These are phyloP conservation scores for Choloepus didactylus DNA, from an alignment of 2,797 vertebrate genomes.

Conservation along the genomic window DNA sequence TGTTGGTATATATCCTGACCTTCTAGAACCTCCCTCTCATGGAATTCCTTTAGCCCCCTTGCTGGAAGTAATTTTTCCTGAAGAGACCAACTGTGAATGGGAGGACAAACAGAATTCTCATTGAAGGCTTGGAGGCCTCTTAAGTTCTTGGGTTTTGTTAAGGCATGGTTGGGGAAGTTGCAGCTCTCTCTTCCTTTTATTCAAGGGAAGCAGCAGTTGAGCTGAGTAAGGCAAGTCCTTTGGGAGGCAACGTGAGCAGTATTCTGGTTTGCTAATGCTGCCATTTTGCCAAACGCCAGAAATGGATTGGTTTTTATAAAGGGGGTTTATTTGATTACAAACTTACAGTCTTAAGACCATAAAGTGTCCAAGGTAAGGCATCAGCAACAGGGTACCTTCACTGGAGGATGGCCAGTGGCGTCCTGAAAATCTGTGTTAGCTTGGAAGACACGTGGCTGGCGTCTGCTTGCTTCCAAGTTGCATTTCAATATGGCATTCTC, in stretches of 20 bases:
- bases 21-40: background rate
- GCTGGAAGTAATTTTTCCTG: background rate
- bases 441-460: too few relatives aligned
- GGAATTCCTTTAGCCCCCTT: slow-evolving; percentile 35
- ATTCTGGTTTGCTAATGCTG: too few relatives aligned
- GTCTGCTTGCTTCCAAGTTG: too few relatives aligned
- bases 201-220: background rate
- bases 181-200: background rate
- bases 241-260: slow-evolving; percentile 13
- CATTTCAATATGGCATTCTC: too few relatives aligned
- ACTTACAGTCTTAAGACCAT: too few relatives aligned
- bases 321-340: too few relatives aligned
- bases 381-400: too few relatives aligned
- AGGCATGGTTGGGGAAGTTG: background rate
- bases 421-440: too few relatives aligned
- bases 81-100: slow-evolving; percentile 22
- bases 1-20: slow-evolving; percentile 55
- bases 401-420: too few relatives aligned
- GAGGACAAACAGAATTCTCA: slow-evolving; percentile 17
- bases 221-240: background rate
- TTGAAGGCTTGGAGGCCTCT: background rate
- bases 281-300: too few relatives aligned
- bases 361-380: too few relatives aligned
- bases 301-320: too few relatives aligned
- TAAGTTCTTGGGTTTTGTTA: slow-evolving; percentile 42